Conservation (phyloP, 1,140 invertebrate genomes). For the Papilio xuthus region DNA sequence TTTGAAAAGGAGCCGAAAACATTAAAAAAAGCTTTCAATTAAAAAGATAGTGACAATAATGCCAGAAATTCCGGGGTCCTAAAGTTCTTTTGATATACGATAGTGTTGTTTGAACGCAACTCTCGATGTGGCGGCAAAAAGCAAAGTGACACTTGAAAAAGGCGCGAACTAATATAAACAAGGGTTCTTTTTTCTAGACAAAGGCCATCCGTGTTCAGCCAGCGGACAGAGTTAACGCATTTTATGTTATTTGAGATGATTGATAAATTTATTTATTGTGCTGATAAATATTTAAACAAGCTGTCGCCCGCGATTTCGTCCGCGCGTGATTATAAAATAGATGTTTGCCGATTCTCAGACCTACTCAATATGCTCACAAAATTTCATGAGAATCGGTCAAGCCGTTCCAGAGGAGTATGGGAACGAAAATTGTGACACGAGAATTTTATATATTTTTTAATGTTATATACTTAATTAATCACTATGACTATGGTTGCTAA, state of each 20-base stretch:
- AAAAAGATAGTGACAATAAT: conserved; percentile 78
- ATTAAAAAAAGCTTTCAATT: conserved; percentile 77
- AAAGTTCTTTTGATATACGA: conserved; percentile 77
- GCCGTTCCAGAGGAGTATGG: too few species aligned
- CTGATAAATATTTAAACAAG: too few species aligned
- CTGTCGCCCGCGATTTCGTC: too few species aligned
- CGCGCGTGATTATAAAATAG: too few species aligned
- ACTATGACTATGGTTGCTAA: too few species aligned
- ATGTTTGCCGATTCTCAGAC: too few species aligned
- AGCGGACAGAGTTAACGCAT: conserved; percentile 25
- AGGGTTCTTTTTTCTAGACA: conserved; percentile 68
- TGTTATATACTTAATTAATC: too few species aligned
- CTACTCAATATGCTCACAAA: too few species aligned
- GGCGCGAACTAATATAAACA: conserved; percentile 79
- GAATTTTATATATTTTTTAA: too few species aligned
- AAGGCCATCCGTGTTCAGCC: conserved; percentile 54
- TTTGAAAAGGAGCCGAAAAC: conserved; percentile 63
- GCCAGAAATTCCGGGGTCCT: conserved; percentile 59
- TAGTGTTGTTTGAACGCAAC: conserved; percentile 74
- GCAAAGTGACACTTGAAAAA: conserved; percentile 81
- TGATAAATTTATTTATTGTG: neutral
- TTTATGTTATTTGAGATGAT: neutral
- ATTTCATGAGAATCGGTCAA: too few species aligned
- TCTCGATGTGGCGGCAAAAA: conserved; percentile 75
- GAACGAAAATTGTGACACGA: too few species aligned